Conservation (phyloP, 2,113 vertebrate genomes). For the Seriola quinqueradiata region DNA sequence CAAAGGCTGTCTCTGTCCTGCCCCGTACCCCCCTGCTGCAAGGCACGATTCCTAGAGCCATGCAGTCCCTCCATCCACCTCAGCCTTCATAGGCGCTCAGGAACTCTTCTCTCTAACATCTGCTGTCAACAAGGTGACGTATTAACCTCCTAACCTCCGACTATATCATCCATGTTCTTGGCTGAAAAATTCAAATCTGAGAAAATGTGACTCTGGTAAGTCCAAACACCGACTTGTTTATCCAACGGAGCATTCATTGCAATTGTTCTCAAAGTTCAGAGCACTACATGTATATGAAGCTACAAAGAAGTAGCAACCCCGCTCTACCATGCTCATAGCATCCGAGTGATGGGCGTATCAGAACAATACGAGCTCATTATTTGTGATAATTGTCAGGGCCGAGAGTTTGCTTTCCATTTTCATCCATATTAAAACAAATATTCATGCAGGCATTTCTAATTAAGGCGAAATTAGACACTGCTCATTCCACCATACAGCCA, state of each 20-base stretch:
- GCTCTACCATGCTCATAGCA: not conserved
- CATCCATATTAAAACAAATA: constrained; percentile 10
- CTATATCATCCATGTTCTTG: not conserved
- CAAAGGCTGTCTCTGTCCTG: constrained; percentile 58
- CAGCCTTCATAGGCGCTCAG: constrained; percentile 19
- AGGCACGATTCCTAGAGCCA: constrained; percentile 17
- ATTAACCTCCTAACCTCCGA: not conserved
- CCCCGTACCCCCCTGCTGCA: constrained; percentile 20
- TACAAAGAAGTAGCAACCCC: not conserved
- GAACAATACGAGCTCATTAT: constrained; percentile 22
- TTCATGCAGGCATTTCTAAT: constrained; percentile 31
- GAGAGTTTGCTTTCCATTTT: constrained; percentile 30
- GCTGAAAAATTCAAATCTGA: constrained; percentile 6
- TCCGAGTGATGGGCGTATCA: constrained; percentile 23
- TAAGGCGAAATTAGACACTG: constrained; percentile 14
- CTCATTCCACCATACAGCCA: constrained; percentile 2
- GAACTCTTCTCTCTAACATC: not conserved
- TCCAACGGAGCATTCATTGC: not conserved
- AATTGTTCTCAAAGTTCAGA: not conserved
- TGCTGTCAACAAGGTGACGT: constrained; percentile 1
- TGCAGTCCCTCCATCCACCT: constrained; percentile 14
- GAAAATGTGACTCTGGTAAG: not conserved
- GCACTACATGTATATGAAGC: not conserved
- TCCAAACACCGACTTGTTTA: not conserved
- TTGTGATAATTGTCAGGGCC: constrained; percentile 24